phyloP scores from a whole-genome alignment of 2,888 invertebrate species.

The Tetheella fluctuosa region DNA sequence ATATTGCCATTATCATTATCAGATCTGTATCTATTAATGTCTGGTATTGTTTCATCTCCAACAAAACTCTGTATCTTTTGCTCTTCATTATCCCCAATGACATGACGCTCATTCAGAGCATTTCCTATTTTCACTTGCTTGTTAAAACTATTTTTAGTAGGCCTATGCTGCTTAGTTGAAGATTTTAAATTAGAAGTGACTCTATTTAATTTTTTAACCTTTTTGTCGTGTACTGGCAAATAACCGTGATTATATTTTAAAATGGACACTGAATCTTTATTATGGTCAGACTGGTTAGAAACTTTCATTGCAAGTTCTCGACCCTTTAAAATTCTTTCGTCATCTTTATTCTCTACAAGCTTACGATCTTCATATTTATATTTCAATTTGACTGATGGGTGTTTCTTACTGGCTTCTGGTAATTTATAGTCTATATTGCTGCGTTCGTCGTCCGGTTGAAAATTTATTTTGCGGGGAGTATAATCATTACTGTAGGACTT shows the following conservation, averaged over 20 bases:
- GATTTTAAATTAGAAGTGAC: slow-evolving; percentile 17
- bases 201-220: slow-evolving; percentile 29
- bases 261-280: slow-evolving; percentile 55
- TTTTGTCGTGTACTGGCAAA: slow-evolving; percentile 48
- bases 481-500: slow-evolving; percentile 68
- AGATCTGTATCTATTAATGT: slow-evolving; percentile 67
- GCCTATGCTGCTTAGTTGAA: slow-evolving; percentile 26
- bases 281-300: slow-evolving; percentile 56
- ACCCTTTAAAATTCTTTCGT: slow-evolving; percentile 49
- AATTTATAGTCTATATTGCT: slow-evolving; percentile 39
- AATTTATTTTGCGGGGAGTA: slow-evolving; percentile 58
- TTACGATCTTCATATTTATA: slow-evolving; percentile 56
- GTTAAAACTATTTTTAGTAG: slow-evolving; percentile 49
- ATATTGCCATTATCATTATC: slow-evolving; percentile 50
- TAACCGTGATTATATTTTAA: slow-evolving; percentile 69
- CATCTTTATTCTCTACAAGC: slow-evolving; percentile 40
- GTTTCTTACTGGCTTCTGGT: slow-evolving; percentile 44
- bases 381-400: slow-evolving; percentile 57
- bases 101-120: slow-evolving; percentile 64
- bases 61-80: slow-evolving; percentile 65
- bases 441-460: slow-evolving; percentile 40
- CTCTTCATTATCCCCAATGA: slow-evolving; percentile 57
- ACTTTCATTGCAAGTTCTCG: slow-evolving; percentile 58
- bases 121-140: slow-evolving; percentile 73
- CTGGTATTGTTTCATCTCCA: slow-evolving; percentile 66